Evolutionary conservation across 2,888 invertebrate species (phyloP).

Genomic region (Abscondita cerata): DNA sequence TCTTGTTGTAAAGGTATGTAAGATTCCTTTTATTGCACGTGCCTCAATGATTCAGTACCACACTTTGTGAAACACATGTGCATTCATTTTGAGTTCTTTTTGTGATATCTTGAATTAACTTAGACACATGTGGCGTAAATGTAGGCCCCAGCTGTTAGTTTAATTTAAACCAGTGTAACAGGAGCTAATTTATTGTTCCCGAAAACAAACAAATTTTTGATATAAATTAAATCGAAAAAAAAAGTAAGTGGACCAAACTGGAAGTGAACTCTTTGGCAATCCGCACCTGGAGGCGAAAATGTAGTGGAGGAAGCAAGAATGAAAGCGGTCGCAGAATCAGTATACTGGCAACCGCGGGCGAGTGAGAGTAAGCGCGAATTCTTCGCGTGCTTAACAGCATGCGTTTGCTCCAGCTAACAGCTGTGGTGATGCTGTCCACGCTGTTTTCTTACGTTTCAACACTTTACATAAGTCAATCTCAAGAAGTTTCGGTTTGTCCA

Average conservation of each 20-base stretch:
- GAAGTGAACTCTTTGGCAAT: conserved; percentile 34
- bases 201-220: conserved; percentile 10
- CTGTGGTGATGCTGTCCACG: conserved; percentile 46
- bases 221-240: conserved; percentile 12
- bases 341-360: conserved; percentile 47
- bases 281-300: conserved; percentile 36
- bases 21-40: conserved; percentile 7
- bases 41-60: conserved; percentile 12
- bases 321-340: conserved; percentile 41
- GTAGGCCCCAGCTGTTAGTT: conserved; percentile 3
- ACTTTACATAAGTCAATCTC: conserved; percentile 28
- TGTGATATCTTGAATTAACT: conserved; percentile 1
- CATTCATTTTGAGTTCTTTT: background rate
- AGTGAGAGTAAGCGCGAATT: conserved; percentile 44
- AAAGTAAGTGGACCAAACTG: conserved; percentile 27
- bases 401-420: conserved; percentile 49
- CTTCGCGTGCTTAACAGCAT: conserved; percentile 46
- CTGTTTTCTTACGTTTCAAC: conserved; percentile 34
- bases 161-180: background rate
- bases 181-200: conserved; percentile 1
- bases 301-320: conserved; percentile 39
- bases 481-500: conserved; percentile 40
- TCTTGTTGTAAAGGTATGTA: background rate
- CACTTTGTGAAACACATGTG: conserved; percentile 11
- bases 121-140: conserved; percentile 1